Evolutionary conservation across 2,888 invertebrate genomes (phyloP).

Genomic region (Chrysodeixis includens): DNA sequence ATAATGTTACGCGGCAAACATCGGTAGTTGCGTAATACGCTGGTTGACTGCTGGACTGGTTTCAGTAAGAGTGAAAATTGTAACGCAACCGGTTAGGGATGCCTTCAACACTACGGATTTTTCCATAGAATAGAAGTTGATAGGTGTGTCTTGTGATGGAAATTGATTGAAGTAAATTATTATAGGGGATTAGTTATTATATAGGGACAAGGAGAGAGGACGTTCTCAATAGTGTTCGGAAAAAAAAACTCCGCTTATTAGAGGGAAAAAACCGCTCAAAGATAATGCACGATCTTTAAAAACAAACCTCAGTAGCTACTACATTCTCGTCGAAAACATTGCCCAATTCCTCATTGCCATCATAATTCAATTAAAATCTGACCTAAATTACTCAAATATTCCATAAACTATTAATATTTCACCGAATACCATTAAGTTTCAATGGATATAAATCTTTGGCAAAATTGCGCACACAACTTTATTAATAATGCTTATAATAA

Average conservation of each 20-base stretch:
- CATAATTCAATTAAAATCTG: slow-evolving; percentile 54
- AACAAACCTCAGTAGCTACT: not conserved
- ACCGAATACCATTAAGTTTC: slow-evolving; percentile 58
- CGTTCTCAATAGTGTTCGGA: not conserved
- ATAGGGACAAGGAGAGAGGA: not conserved
- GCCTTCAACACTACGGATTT: slow-evolving; percentile 43
- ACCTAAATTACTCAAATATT: slow-evolving; percentile 51
- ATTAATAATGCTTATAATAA: slow-evolving; percentile 53
- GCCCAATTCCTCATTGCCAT: slow-evolving; percentile 30
- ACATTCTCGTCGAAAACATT: slow-evolving; percentile 11
- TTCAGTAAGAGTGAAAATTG: slow-evolving; percentile 56
- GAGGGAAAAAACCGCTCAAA: not conserved
- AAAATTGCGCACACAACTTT: slow-evolving; percentile 38
- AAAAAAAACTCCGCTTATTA: not conserved
- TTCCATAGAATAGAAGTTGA: slow-evolving; percentile 14
- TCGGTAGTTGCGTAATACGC: slow-evolving; percentile 30
- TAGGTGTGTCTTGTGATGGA: not conserved
- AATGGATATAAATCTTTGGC: slow-evolving; percentile 47
- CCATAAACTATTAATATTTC: slow-evolving; percentile 64
- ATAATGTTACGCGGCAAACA: slow-evolving; percentile 33
- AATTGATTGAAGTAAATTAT: too few relatives aligned
- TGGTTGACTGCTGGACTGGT: too few relatives aligned
- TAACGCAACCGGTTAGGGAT: slow-evolving; percentile 39
- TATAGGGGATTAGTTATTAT: too few relatives aligned
- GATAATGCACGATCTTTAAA: too few relatives aligned